Base-by-base conservation (phyloP, 2,888 invertebrate species). In the Girardia tigrina region DNA sequence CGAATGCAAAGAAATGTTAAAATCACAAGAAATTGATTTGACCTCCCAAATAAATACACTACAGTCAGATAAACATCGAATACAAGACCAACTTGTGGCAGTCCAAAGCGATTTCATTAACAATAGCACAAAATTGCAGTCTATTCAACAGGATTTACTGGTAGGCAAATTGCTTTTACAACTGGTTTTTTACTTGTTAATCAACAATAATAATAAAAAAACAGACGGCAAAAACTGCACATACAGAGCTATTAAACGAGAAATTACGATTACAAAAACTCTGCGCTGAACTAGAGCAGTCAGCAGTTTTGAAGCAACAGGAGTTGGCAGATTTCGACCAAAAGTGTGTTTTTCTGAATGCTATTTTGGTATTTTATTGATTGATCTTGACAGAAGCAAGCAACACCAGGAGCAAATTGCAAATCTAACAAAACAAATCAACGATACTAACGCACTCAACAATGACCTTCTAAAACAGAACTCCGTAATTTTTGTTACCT, bases 281-380 rank as follows among this genome's bases (percentile, higher is more conserved):
- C n/a, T 56, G n/a, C 23, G 56, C n/a, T n/a, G 56, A 56, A 20
- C 4, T 56, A n/a, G 56, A 56, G 23, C 56, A 56, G 23, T 56
- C 56, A 56, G n/a, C n/a, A n/a, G 4, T 56, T n/a, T 16, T n/a
- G 56, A 56, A n/a, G n/a, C 8, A 4, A 56, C 56, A 56, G 4
- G 56, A 56, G 56, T 56, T 56, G 56, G 56, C 56, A 56, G 56
- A 56, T 56, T 56, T 56, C 23, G 56, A 56, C n/a, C n/a, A 56
- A 6, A 56, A 56, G 56, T 56, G n/a, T 16, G 56, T 56, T 56
- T 56, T 6, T n/a, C 23, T 56, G 56, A 8, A 4, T 8, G 8
- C 12, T 8, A 23, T 4, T 56, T n/a, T 16, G 4, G n/a, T 56
- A 56, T 56, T 56, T 16, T n/a, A 56, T 56, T 56, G 56, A 56